Base-by-base conservation (phyloP, 2,888 invertebrate species). In the Cantharis lateralis region DNA sequence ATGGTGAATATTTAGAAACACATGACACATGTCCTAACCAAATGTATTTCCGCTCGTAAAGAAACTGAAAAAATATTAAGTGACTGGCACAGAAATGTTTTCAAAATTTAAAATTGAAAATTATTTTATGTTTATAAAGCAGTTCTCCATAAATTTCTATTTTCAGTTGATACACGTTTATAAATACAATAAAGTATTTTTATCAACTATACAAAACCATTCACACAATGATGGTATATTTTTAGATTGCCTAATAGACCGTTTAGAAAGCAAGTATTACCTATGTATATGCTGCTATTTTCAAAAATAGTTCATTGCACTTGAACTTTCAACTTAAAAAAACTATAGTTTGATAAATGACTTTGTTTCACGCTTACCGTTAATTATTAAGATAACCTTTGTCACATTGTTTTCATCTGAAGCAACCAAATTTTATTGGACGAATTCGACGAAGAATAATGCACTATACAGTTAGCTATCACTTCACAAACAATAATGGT, bases 1-100 rank as follows among this genome's bases (percentile, higher is more conserved):
- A 66, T 24, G 20, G 32, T 26, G 61, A 70, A 74, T 74, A 18
- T 62, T 16, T 75, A 63, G 69, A 74, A 48, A 48, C 48, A 20
- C 64, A 66, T 20, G 64, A 66, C 77, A 75, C 79, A 79, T 76
- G 78, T 74, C 69, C 26, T 72, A 70, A 71, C 26, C 68, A 74
- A 79, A 77, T 72, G 70, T 66, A 75, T 79, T 79, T 79, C 79
- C 79, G 79, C 79, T 77, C 74, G 73, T 79, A 74, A 77, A 77
- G 28, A n/a, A 69, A 15, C n/a, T 72, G 68, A 62, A 74, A 78
- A 78, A 78, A 70, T 72, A 72, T 70, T 69, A 78, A 70, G 72
- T 70, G 66, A 74, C 72, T 13, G 64, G 73, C 64, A 77, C 18
- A 70, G 28, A 70, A 73, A 15, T 20, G 66, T 26, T 66, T 16